phyloP scores from a whole-genome alignment of 2,113 vertebrate genomes.

The Variabilichromis moorii region DNA sequence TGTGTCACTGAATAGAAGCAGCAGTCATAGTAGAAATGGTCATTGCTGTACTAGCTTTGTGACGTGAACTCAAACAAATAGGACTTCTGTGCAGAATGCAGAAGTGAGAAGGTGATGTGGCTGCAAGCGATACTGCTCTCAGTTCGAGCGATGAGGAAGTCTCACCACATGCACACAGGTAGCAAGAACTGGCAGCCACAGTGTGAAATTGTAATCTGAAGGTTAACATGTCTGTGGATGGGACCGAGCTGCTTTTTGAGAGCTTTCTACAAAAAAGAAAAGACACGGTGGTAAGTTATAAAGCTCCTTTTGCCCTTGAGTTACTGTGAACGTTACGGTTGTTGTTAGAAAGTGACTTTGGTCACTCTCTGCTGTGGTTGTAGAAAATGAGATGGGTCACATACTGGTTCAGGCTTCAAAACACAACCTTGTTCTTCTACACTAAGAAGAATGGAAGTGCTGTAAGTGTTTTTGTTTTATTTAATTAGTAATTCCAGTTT shows the following conservation, averaged over 20 bases:
- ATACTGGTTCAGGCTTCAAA: conserved; percentile 71
- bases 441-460: conserved; percentile 49
- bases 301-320: background rate
- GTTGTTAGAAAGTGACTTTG: background rate
- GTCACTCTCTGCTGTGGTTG: background rate
- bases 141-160: conserved; percentile 41
- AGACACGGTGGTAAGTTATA: conserved; percentile 67
- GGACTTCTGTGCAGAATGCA: conserved; percentile 8
- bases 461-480: conserved; percentile 35
- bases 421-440: conserved; percentile 67
- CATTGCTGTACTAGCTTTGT: background rate
- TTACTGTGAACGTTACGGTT: background rate
- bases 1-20: background rate
- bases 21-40: background rate
- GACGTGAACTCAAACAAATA: background rate
- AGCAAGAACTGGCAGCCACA: background rate
- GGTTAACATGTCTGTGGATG: conserved; percentile 45
- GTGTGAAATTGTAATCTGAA: background rate
- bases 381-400: conserved; percentile 67
- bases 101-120: conserved; percentile 33
- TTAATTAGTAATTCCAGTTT: background rate
- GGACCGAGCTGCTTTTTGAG: conserved; percentile 48
- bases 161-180: background rate
- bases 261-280: conserved; percentile 75
- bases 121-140: background rate